These are phyloP conservation scores for Chelonus insularis DNA, from an alignment of 1,140 invertebrate species.

Conservation along the genomic window DNA sequence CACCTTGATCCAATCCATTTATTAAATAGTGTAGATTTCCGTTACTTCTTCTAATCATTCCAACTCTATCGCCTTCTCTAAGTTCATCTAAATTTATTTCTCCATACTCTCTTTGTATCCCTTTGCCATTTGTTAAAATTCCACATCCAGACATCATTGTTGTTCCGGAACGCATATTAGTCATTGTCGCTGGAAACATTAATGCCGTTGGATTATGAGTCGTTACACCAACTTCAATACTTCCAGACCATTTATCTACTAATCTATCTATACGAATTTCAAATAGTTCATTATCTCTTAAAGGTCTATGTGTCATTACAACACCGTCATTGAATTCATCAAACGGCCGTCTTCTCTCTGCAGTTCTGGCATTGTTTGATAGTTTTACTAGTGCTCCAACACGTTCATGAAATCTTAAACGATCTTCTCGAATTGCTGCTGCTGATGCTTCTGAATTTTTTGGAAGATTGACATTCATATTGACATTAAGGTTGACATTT, in stretches of 20 bases:
- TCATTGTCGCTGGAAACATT: slow-evolving; percentile 96
- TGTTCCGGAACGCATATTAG: slow-evolving; percentile 91
- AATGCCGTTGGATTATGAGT: slow-evolving; percentile 88
- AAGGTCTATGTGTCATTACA: slow-evolving; percentile 85
- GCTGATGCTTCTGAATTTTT: slow-evolving; percentile 53
- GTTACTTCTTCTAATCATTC: slow-evolving; percentile 79
- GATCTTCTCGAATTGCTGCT: slow-evolving; percentile 61
- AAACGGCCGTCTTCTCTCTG: slow-evolving; percentile 81
- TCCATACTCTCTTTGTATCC: slow-evolving; percentile 88
- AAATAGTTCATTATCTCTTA: slow-evolving; percentile 88
- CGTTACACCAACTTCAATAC: slow-evolving; percentile 92
- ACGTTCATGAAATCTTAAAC: slow-evolving; percentile 83
- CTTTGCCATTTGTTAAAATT: slow-evolving; percentile 91
- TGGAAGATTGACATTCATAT: slow-evolving; percentile 58
- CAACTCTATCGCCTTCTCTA: slow-evolving; percentile 85
- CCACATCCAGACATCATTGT: slow-evolving; percentile 98
- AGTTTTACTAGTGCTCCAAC: slow-evolving; percentile 88
- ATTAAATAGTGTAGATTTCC: slow-evolving; percentile 92
- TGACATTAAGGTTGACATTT: slow-evolving; percentile 58
- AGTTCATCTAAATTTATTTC: slow-evolving; percentile 94
- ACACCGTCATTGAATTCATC: slow-evolving; percentile 95
- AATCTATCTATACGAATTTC: slow-evolving; percentile 89
- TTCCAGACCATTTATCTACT: slow-evolving; percentile 91
- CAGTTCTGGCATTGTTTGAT: slow-evolving; percentile 80
- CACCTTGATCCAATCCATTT: slow-evolving; percentile 90